Conservation (phyloP, 2,888 invertebrate species). For the Thalpophila matura region DNA sequence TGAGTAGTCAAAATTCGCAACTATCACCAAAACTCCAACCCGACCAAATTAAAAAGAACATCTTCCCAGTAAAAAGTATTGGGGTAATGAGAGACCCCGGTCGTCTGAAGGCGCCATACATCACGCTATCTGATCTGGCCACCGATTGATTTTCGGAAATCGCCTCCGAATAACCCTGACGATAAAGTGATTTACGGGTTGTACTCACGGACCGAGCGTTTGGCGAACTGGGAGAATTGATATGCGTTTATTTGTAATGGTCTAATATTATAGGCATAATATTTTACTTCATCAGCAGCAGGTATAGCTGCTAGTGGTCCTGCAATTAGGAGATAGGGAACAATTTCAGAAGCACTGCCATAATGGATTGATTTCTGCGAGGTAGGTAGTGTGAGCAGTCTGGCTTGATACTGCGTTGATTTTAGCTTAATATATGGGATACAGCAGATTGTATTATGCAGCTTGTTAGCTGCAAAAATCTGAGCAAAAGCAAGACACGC, state of each 20-base stretch:
- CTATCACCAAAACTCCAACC: background rate
- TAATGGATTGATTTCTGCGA: too few species aligned
- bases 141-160: slow-evolving; percentile 86
- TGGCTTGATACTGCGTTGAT: too few species aligned
- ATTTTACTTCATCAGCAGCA: background rate
- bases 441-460: too few species aligned
- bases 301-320: too few species aligned
- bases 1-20: background rate
- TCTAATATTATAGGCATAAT: too few species aligned
- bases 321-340: too few species aligned
- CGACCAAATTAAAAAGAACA: slow-evolving; percentile 47
- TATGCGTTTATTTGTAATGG: too few species aligned
- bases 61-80: slow-evolving; percentile 37
- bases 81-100: slow-evolving; percentile 32
- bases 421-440: too few species aligned
- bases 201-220: slow-evolving; percentile 62
- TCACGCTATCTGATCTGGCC: slow-evolving; percentile 80
- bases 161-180: slow-evolving; percentile 78
- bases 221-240: slow-evolving; percentile 18
- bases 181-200: slow-evolving; percentile 81
- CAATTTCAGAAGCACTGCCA: too few species aligned
- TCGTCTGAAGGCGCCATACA: slow-evolving; percentile 68
- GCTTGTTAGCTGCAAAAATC: too few species aligned
- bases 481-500: too few species aligned
- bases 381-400: too few species aligned